Evolutionary conservation across 2,888 invertebrate species (phyloP), one percentile per base, ranked within the genome.

Genomic region (Thumatha senex): DNA sequence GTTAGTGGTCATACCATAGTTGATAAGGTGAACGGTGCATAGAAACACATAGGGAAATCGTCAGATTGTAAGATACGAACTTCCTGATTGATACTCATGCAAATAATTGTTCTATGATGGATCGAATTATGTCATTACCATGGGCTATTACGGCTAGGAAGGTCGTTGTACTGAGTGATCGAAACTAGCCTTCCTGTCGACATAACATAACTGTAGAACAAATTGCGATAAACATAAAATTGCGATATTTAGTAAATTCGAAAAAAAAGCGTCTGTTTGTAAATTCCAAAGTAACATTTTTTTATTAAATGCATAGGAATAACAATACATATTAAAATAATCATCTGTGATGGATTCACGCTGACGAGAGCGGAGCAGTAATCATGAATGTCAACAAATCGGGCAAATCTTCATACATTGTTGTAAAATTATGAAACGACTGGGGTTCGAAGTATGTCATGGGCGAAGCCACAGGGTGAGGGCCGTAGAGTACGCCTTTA

Each of bases 21-120:
- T 40, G 18, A 24, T 24, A 24, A 48, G 45, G 45, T 14, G 54
- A 46, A 50, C 46, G 18, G 33, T 9, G 7, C 15, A 14, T 30
- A 15, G 39, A 39, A 44, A 56, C 52, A 44, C 66, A 56, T 66
- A 62, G 64, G 63, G 29, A 15, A 49, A 58, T 51, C 56, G 68
- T 72, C 72, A 72, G 68, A 72, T 72, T 58, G 57, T 49, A 56
- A 54, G 75, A 76, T 72, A 80, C 51, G 73, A 63, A 56, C 74
- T 78, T 79, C 79, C 78, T 67, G 53, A 50, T 40, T 54, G 64
- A 64, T 61, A 65, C 42, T 61, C 50, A 72, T 74, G 73, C 71
- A 66, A 68, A 71, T 56, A 60, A 68, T 51, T 49, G 12, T 34
- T 11, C 58, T 66, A 63, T 54, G 52, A 18, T 41, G 15, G 43